Conservation (phyloP, 2,797 vertebrate species). For the Myioborus melanocephalus region DNA sequence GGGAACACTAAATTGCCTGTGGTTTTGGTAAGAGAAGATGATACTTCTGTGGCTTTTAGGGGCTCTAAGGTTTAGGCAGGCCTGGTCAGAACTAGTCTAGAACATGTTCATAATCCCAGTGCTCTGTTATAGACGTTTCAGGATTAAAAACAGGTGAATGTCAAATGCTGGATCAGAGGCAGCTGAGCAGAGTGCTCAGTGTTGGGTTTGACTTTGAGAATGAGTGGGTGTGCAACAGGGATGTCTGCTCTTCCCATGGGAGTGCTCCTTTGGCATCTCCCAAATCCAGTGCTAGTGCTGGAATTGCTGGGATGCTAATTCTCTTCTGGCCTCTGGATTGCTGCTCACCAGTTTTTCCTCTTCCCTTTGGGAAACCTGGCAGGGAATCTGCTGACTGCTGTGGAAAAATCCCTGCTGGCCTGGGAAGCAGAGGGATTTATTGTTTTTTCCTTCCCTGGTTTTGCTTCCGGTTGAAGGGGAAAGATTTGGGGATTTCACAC, state of each 20-base stretch:
- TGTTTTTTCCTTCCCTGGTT: background rate
- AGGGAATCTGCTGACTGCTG: background rate
- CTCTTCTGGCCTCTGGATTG: background rate
- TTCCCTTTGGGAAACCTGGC: background rate
- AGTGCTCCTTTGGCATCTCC: background rate
- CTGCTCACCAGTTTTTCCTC: background rate
- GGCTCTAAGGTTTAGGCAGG: background rate
- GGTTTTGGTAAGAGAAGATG: background rate
- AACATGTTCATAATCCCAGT: rapidly evolving
- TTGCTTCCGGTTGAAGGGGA: background rate
- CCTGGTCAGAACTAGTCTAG: background rate
- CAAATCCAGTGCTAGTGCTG: background rate
- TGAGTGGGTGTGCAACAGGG: rapidly evolving
- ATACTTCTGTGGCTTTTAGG: background rate
- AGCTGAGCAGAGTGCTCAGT: background rate
- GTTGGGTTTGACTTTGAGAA: background rate
- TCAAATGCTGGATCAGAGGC: background rate
- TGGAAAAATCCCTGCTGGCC: background rate
- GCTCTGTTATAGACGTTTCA: rapidly evolving
- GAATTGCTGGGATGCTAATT: background rate
- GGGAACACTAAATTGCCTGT: background rate
- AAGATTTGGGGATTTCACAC: background rate
- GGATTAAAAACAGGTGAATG: background rate
- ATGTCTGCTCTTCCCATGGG: background rate
- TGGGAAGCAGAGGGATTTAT: background rate